phyloP scores from a whole-genome alignment of 2,797 vertebrate species.

The Enteromius mattozi region DNA sequence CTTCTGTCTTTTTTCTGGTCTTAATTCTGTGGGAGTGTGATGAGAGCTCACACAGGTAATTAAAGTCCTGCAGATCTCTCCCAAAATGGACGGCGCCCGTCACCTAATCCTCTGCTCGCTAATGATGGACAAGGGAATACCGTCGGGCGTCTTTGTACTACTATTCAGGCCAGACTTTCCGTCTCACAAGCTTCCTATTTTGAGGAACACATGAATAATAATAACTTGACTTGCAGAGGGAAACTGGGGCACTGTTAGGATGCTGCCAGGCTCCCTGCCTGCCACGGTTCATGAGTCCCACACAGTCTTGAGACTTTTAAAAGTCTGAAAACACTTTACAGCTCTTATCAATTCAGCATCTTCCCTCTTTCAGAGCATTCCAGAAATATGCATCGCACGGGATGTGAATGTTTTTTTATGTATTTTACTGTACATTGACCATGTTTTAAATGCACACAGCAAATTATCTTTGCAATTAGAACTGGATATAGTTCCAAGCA shows the following conservation, averaged over 20 bases:
- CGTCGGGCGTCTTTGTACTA: neutral
- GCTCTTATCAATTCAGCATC: constrained; percentile 1
- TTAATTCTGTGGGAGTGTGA: constrained; percentile 10
- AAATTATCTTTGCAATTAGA: neutral
- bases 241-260: constrained; percentile 49
- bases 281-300: constrained; percentile 42
- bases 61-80: constrained; percentile 32
- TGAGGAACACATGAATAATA: constrained; percentile 45
- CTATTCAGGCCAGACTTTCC: constrained; percentile 39
- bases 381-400: neutral
- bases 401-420: neutral
- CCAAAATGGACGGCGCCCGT: constrained; percentile 20
- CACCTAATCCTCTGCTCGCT: constrained; percentile 18
- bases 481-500: constrained; percentile 5
- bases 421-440: neutral
- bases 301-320: constrained; percentile 31
- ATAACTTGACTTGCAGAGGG: constrained; percentile 40
- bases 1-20: neutral
- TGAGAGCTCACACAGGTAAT: constrained; percentile 35
- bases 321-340: constrained; percentile 18
- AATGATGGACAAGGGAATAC: constrained; percentile 29
- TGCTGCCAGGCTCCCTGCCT: constrained; percentile 37
- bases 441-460: neutral
- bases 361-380: neutral
- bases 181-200: constrained; percentile 45